Evolutionary conservation across 2,888 invertebrate genomes (phyloP).

Genomic region (Callosobruchus maculatus): DNA sequence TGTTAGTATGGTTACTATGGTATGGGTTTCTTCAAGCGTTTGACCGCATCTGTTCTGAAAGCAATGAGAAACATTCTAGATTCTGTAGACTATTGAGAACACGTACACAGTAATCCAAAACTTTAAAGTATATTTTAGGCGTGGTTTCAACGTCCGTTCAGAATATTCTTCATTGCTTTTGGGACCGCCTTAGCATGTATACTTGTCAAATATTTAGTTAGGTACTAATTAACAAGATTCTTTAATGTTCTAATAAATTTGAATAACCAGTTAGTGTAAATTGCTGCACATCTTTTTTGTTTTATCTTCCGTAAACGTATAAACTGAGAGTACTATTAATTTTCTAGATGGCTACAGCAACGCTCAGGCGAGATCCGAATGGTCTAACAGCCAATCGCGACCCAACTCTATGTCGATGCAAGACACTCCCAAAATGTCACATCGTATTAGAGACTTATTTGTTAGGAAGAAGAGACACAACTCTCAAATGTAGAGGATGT

Average conservation of each 20-base stretch:
- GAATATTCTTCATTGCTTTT: no score
- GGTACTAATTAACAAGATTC: not conserved
- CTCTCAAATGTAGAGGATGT: not conserved
- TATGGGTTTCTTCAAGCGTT: no score
- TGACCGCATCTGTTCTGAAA: no score
- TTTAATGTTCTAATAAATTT: not conserved
- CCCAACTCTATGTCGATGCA: slow-evolving; percentile 37
- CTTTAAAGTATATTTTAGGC: no score
- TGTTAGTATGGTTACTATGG: no score
- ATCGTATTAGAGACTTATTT: slow-evolving; percentile 59
- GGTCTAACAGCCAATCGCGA: slow-evolving; percentile 28
- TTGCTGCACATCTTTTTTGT: not conserved
- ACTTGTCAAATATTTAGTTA: not conserved
- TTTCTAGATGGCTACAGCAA: slow-evolving; percentile 26
- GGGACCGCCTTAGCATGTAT: no score
- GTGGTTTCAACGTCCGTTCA: no score
- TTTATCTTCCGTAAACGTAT: not conserved
- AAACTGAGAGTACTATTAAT: slow-evolving; percentile 1
- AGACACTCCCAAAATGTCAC: slow-evolving; percentile 59
- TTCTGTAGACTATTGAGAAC: no score
- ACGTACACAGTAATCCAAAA: no score
- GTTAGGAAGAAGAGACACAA: slow-evolving; percentile 53
- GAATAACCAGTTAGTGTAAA: not conserved
- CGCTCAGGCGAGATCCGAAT: slow-evolving; percentile 20
- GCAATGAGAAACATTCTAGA: no score